phyloP scores from a whole-genome alignment of 1,140 invertebrate species.

The Anthonomus grandis region DNA sequence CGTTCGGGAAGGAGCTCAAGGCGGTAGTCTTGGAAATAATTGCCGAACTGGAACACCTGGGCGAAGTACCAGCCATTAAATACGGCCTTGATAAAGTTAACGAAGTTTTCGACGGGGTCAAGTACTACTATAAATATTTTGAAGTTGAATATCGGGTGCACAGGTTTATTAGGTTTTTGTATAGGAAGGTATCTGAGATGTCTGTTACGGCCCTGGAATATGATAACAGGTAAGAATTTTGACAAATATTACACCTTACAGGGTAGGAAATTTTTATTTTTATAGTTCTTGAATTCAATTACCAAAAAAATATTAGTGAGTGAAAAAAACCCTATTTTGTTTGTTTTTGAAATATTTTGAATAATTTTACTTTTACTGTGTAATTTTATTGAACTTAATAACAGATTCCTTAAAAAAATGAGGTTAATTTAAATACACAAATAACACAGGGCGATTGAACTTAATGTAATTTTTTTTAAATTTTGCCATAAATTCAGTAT shows the following conservation, averaged over 20 bases:
- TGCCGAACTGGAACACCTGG: conserved; percentile 64
- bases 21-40: conserved; percentile 68
- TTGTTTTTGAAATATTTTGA: no score
- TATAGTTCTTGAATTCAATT: not conserved
- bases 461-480: no score
- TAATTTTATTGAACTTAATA: no score
- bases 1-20: conserved; percentile 73
- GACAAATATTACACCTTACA: not conserved
- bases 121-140: conserved; percentile 72
- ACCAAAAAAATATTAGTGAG: no score
- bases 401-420: no score
- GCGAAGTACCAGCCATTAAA: conserved; percentile 66
- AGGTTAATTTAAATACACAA: no score
- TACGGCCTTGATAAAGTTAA: conserved; percentile 53
- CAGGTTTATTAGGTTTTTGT: conserved; percentile 57
- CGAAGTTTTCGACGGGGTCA: conserved; percentile 54
- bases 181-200: conserved; percentile 64
- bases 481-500: no score
- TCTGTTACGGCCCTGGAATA: conserved; percentile 70
- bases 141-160: conserved; percentile 61
- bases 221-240: conserved; percentile 65
- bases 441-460: no score
- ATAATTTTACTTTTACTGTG: no score
- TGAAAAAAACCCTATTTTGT: no score
- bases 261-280: not conserved